Percentiles rank a stretch among this genome's conserved stretches.
Evolutionary conservation across 2,113 vertebrate genomes (phyloP).

Genomic region (Lamprotornis superbus): DNA sequence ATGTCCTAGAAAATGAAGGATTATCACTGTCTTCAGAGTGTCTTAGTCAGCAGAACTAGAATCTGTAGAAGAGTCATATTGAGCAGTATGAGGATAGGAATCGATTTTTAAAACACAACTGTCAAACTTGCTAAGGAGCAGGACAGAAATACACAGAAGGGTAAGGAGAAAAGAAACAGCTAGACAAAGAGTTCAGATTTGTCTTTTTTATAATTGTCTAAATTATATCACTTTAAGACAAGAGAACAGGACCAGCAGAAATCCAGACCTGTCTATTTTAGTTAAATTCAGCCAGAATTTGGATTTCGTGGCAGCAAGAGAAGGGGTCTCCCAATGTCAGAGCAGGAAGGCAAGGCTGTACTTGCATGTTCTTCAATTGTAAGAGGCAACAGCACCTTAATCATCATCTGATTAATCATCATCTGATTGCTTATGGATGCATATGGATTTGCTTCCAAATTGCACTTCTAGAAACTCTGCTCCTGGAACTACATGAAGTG

Average conservation of each 20-base stretch:
- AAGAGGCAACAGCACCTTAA: background rate
- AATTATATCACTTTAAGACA: background rate
- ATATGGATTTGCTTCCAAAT: background rate
- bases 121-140: background rate
- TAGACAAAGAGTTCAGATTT: background rate
- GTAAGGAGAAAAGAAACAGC: background rate
- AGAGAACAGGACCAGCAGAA: background rate
- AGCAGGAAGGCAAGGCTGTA: background rate
- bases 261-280: background rate
- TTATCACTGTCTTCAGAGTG: background rate
- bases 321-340: background rate
- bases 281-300: background rate
- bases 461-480: background rate
- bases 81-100: background rate
- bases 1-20: background rate
- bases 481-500: background rate
- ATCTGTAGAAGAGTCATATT: background rate
- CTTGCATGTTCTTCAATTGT: background rate
- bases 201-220: background rate
- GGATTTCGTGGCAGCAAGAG: background rate
- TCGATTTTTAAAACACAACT: background rate
- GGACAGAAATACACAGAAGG: background rate
- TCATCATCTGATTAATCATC: background rate
- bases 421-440: background rate
- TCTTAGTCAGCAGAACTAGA: background rate